Base-by-base conservation (phyloP, 2,797 vertebrate species). In the Allobates femoralis region DNA sequence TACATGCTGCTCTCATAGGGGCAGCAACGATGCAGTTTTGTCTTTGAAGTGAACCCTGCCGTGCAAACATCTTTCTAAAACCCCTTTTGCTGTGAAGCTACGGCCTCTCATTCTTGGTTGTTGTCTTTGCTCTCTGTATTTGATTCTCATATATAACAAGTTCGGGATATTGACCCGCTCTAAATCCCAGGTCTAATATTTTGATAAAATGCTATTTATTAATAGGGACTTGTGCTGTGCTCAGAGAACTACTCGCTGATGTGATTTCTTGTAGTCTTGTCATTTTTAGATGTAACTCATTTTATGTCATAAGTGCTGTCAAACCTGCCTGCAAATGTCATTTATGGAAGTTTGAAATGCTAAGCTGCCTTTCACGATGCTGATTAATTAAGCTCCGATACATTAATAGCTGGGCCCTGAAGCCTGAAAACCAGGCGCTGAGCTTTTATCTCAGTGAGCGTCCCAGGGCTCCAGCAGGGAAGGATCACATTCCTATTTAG, bases 271-370 rank as follows among this genome's bases (percentile, higher is more conserved):
- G 50, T 50, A 30, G 14, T 82, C 55, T n/a, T 79, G 26, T 74
- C 23, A 16, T 34, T 64, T 34, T 34, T 18, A 66, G 55, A 18
- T 3, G 1, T 34, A 41, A 56, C n/a, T 77, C 32, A 73, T 51
- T 80, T 32, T 12, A 28, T 80, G 30, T 60, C n/a, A 26, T 85
- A 74, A 85, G 71, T 83, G 66, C 73, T 26, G 50, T 28, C 7
- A 86, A 69, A 53, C 79, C 74, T 77, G 23, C 79, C 69, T 69
- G 21, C 62, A 86, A 58, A 86, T 83, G 21, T 16, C 62, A 69
- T 83, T 79, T 71, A 21, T 83, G 15, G 28, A 30, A 50, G 41
- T 83, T 71, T 37, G 14, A 71, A 60, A 83, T 32, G 74, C n/a
- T 76, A 16, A 69, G 55, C 7, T 18, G 34, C 56, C 69, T 37